These are phyloP conservation scores for Acrobasis consociella DNA, from an alignment of 2,888 invertebrate species.

Conservation along the genomic window DNA sequence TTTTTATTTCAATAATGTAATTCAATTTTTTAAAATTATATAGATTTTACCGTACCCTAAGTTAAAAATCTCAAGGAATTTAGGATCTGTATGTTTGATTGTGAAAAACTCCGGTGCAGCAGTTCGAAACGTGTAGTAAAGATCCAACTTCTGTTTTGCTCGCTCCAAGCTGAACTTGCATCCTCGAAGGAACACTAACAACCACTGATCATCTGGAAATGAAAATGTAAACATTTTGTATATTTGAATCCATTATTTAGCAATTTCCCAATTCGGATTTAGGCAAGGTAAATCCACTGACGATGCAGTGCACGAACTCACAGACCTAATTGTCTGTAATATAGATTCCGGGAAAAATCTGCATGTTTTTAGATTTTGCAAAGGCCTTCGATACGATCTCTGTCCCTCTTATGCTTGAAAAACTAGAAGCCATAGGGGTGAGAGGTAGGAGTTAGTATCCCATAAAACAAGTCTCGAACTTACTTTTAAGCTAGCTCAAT, in stretches of 20 bases:
- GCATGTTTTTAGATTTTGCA: background rate
- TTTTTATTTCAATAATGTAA: too few relatives aligned
- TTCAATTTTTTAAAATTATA: background rate
- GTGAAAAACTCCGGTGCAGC: conserved; percentile 74
- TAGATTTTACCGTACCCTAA: conserved; percentile 24
- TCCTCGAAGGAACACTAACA: conserved; percentile 83
- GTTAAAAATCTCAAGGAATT: conserved; percentile 37
- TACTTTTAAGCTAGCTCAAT: too few relatives aligned
- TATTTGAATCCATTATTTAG: background rate
- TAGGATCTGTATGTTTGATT: conserved; percentile 34
- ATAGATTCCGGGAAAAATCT: background rate
- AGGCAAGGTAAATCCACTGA: background rate
- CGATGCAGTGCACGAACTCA: background rate
- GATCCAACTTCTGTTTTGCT: conserved; percentile 83
- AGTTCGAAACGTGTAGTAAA: conserved; percentile 78
- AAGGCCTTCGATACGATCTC: too few relatives aligned
- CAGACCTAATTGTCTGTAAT: background rate
- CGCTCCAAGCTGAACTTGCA: conserved; percentile 84
- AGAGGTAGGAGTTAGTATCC: too few relatives aligned
- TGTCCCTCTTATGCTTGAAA: too few relatives aligned
- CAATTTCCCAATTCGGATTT: background rate
- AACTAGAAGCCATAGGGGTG: too few relatives aligned
- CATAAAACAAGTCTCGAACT: too few relatives aligned
- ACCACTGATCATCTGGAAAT: conserved; percentile 81
- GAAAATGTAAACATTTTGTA: background rate